Conservation (phyloP, 2,888 invertebrate species). For the Melanostoma scalare region DNA sequence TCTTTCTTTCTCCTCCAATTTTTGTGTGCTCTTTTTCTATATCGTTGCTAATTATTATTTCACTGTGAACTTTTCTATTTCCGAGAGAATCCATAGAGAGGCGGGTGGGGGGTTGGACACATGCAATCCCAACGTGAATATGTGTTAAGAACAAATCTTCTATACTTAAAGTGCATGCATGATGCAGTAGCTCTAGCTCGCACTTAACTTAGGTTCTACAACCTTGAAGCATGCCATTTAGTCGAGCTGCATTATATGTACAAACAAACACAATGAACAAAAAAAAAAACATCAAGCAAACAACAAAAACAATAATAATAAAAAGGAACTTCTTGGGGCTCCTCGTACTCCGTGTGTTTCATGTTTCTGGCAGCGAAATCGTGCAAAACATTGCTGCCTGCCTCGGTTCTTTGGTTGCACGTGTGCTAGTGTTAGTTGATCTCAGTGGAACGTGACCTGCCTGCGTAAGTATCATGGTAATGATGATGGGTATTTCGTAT, state of each 20-base stretch:
- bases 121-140: neutral
- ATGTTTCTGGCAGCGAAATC: conserved; percentile 28
- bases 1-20: neutral
- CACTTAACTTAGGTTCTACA: conserved; percentile 27
- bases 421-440: conserved; percentile 7
- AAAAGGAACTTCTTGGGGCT: neutral
- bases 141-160: neutral
- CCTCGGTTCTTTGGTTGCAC: conserved; percentile 18
- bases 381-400: conserved; percentile 29
- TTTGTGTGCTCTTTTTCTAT: neutral
- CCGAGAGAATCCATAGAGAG: conserved; percentile 6
- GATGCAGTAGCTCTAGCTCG: conserved; percentile 30
- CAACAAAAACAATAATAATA: neutral
- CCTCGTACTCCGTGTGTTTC: neutral
- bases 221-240: conserved; percentile 41
- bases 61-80: conserved; percentile 44
- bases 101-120: neutral
- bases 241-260: conserved; percentile 7
- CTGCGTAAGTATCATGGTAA: conserved; percentile 36
- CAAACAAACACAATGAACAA: neutral
- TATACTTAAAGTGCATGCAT: conserved; percentile 39
- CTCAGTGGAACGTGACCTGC: conserved; percentile 25
- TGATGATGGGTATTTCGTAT: conserved; percentile 25
- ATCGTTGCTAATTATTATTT: conserved; percentile 49
- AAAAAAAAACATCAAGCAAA: neutral